Evolutionary conservation across 2,888 invertebrate genomes (phyloP), one percentile per base, ranked within the genome.

Genomic region (Pandemis corylana): DNA sequence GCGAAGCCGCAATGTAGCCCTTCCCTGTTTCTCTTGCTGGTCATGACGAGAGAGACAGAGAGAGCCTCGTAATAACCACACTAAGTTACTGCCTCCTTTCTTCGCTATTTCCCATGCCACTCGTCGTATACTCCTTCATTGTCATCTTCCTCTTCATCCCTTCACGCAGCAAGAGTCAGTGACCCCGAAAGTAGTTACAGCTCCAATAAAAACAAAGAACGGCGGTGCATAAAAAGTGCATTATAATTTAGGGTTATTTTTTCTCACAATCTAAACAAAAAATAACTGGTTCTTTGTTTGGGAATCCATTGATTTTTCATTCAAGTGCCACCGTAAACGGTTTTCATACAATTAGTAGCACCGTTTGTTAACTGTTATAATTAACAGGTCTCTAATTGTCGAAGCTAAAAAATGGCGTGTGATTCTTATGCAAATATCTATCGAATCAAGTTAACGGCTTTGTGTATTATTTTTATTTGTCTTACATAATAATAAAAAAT

Each of bases 241-340:
- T 63, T 20, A 71, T 78, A 85, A 89, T 88, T 83, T 80, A 75
- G 85, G 85, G 88, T 81, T 85, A 82, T 82, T 85, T 85, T 87
- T 90, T 90, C 89, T 86, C 87, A 90, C 89, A 88, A 86, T 86
- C 82, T 78, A 89, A 88, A 89, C 87, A 89, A 88, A 87, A 82
- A 84, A 82, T 84, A 79, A 80, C 75, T 53, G 46, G 59, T 62
- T 68, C 67, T 51, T 78, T 73, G 61, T 67, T 56, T 10, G 51
- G 15, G 49, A 53, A 53, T 46, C 28, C 44, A 68, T 76, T 69
- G 64, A 65, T 70, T 71, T 74, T 56, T 66, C 61, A 51, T 56
- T 69, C 65, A 61, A 67, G 44, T 42, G 51, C 6, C 49, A 49
- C 64, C n/a, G 73, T 56, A 59, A 69, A 68, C 51, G 70, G 70